Evolutionary conservation across 2,797 vertebrate species (phyloP), one percentile per base, ranked within the genome.

Genomic region (Halcyon smyrnensis): DNA sequence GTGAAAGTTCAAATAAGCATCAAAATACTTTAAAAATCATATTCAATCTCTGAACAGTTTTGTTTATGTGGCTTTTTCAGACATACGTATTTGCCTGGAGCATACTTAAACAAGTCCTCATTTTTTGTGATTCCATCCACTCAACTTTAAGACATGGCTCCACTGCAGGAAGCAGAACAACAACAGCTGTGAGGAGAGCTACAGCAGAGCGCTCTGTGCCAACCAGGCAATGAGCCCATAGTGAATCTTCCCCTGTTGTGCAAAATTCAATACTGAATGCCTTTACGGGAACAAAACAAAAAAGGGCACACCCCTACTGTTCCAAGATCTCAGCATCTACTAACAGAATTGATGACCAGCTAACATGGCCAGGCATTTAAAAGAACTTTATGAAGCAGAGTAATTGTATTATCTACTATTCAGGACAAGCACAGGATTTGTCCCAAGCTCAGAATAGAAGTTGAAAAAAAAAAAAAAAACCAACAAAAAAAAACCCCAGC

Each of bases 241-340:
- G 85, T 92, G 83, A 95, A 94, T 87, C 90, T 96, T 97, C 76
- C 80, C 68, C 65, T 89, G 51, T 89, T 73, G 84, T 90, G 51
- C 27, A 97, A 97, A 97, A 98, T 86, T 92, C 82, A 91, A 95
- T 80, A 97, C 75, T 90, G 93, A 96, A 95, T 70, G 64, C 74
- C 96, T 95, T 74, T 77, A 91, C 39, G 88, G 37, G 56, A 87
- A 59, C 9, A 27, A 91, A 90, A 82, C 37, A 90, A 93, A 89
- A 95, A 91, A 37, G 34, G 82, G 41, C 19, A 76, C 65, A 74
- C 65, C 92, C 87, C 68, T 67, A 41, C 13, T 67, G n/a, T 84
- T 84, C 70, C 71, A 64, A 32, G 37, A 89, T 59, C 90, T 80
- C 12, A 6, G 68, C 80, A 82, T 92, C 53, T 62, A 63, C 54